Evolutionary conservation across 2,888 invertebrate genomes (phyloP), one percentile per base, ranked within the genome.

Genomic region (Brachycybe producta): DNA sequence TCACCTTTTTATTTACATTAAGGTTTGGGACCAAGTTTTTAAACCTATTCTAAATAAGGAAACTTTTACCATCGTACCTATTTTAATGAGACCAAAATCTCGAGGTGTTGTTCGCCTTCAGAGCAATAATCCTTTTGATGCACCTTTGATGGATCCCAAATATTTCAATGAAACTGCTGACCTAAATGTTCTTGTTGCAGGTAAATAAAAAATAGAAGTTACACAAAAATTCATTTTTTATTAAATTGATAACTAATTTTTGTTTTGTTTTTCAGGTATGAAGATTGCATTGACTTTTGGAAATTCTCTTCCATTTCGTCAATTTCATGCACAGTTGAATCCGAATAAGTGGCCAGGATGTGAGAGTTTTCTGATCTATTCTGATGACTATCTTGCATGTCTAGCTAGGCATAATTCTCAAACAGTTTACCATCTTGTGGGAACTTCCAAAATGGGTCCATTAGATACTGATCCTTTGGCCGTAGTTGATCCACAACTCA

Each of bases 111-210:
- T 52, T 5, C 73, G 78, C 55, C 68, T 95, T 23, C 74, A 75
- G 49, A 82, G 81, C 52, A 78, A 78, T 0, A 84, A 91, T 68
- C 94, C 94, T 0, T 82, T 82, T 58, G 80, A 84, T 43, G 81
- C 82, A 61, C 94, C 95, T 0, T 64, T 82, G 27, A 87, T 97
- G 65, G 79, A 94, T 65, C 86, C 95, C 1, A 88, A 92, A 62
- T 97, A 97, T 64, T 82, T 92, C 59, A 79, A 80, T 54, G 79
- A 90, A 65, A 80, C 82, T 0, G 64, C 75, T 51, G 88, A 84
- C 64, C 80, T 84, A 0, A 76, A 79, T 48, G 78, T 79, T 0
- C 69, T 90, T 11, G 82, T 87, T 0, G 88, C 88, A 66, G 87
- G 62, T 62, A n/a, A n/a, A n/a, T n/a, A n/a, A n/a, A n/a, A n/a